Base-by-base conservation (phyloP, 2,113 vertebrate genomes). In the Takifugu flavidus region DNA sequence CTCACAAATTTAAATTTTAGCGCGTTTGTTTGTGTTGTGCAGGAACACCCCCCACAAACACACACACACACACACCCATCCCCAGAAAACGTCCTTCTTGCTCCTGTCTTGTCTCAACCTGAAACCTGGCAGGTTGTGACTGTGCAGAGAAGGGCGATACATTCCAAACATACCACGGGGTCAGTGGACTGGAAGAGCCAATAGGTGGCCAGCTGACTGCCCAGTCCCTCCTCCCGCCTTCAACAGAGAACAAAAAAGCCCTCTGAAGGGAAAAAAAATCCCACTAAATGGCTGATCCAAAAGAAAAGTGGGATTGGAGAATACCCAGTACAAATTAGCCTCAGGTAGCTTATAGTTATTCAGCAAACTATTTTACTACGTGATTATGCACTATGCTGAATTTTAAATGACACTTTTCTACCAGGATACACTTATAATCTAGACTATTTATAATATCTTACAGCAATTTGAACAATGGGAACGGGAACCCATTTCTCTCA, bases 81-180 rank as follows among this genome's bases (percentile, higher is more conserved):
- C 64, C 49, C 42, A 27, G 56, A n/a, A 79, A 59, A 67, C 62
- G 66, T 70, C 70, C 50, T 64, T 65, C 53, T 64, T 53, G 65
- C 78, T 74, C 65, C 72, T 87, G 86, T 87, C 86, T 86, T 90
- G 89, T 90, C 88, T 86, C 85, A 89, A 92, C 91, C 88, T 91
- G 90, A 89, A 89, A 82, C 70, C 88, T 80, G 86, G 80, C 85
- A 86, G 85, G 82, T 87, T 79, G 75, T 72, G 74, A 82, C 81
- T 83, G 67, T 78, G 80, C 83, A 66, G 68, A 86, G 78, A 75
- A 85, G 78, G 78, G 78, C 60, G 68, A 88, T 77, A 86, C 88
- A 92, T 92, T 92, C 91, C 89, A 69, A 12, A 59, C 80, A 92
- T 91, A 87, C 89, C 89, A 58, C 34, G 53, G 76, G 83, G 87